Percentiles rank a stretch among this genome's conserved stretches.
phyloP scores from a whole-genome alignment of 2,888 invertebrate genomes.

The Ophion obscuratus region DNA sequence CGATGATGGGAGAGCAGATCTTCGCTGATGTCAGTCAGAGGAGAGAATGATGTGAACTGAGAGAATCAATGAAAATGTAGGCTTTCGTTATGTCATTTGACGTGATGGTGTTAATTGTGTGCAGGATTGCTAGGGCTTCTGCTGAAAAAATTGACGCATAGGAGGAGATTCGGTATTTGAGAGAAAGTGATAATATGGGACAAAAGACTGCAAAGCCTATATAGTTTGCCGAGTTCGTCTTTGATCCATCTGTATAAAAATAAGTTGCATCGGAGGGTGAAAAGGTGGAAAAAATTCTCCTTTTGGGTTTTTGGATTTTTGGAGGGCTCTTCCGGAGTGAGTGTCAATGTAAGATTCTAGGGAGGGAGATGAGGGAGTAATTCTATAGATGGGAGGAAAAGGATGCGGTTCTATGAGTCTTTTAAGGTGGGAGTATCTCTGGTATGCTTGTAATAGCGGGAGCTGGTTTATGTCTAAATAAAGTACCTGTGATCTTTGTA shows the following conservation, averaged over 20 bases:
- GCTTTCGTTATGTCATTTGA: neutral
- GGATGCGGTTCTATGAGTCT: neutral
- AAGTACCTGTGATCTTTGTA: neutral
- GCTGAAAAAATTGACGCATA: slow-evolving; percentile 56
- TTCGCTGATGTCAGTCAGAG: neutral
- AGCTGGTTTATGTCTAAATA: neutral
- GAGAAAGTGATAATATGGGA: slow-evolving; percentile 20
- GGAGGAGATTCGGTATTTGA: slow-evolving; percentile 13
- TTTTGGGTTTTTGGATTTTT: neutral
- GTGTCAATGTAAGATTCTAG: neutral
- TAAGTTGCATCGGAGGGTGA: neutral
- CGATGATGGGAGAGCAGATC: slow-evolving; percentile 17
- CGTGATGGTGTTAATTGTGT: slow-evolving; percentile 15
- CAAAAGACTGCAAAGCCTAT: slow-evolving; percentile 43
- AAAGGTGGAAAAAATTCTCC: slow-evolving; percentile 3
- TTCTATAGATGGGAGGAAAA: slow-evolving; percentile 8
- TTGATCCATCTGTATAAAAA: slow-evolving; percentile 65
- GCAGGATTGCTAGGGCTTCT: slow-evolving; percentile 40
- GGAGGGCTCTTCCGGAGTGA: neutral
- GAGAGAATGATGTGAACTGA: neutral
- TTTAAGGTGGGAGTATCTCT: neutral
- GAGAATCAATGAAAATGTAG: slow-evolving; percentile 26
- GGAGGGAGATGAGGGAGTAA: neutral
- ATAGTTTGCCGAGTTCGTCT: neutral
- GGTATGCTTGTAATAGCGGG: neutral